These are phyloP conservation scores for Gibbula magus DNA, from an alignment of 2,888 invertebrate genomes.

Conservation along the genomic window DNA sequence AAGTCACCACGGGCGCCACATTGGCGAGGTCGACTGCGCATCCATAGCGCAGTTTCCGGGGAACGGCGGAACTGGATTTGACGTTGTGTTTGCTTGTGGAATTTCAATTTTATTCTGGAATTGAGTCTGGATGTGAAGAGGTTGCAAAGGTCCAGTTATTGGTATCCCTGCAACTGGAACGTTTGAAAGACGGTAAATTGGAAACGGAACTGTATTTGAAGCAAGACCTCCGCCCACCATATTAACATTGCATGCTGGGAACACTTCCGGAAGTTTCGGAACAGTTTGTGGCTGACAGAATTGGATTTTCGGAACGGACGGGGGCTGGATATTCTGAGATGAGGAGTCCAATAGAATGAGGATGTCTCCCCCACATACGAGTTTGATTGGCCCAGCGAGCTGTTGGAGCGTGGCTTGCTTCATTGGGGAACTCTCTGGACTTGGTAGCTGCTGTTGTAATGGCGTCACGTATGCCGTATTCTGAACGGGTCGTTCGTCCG, in stretches of 20 bases:
- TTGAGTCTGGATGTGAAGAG: neutral
- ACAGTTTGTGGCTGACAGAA: neutral
- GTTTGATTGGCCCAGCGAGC: constrained; percentile 1
- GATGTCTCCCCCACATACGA: constrained; percentile 5
- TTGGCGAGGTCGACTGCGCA: neutral
- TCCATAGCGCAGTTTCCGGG: neutral
- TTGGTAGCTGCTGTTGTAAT: neutral
- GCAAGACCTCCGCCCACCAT: neutral
- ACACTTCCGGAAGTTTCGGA: neutral
- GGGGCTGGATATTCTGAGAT: neutral
- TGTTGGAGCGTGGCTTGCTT: constrained; percentile 6
- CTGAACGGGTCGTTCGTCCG: constrained; percentile 10
- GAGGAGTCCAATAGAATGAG: constrained; percentile 4
- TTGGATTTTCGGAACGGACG: constrained; percentile 9
- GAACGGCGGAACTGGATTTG: neutral
- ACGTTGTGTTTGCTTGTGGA: neutral
- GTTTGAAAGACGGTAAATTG: neutral
- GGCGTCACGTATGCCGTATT: constrained; percentile 6
- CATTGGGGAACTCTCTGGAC: neutral
- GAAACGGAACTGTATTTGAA: neutral
- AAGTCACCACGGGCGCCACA: constrained; percentile 12
- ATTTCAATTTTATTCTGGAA: neutral
- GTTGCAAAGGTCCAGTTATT: neutral
- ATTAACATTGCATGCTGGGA: neutral
- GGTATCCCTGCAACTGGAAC: constrained; percentile 1